Evolutionary conservation across 1,140 invertebrate genomes (phyloP).

Genomic region (Platyura marginata): DNA sequence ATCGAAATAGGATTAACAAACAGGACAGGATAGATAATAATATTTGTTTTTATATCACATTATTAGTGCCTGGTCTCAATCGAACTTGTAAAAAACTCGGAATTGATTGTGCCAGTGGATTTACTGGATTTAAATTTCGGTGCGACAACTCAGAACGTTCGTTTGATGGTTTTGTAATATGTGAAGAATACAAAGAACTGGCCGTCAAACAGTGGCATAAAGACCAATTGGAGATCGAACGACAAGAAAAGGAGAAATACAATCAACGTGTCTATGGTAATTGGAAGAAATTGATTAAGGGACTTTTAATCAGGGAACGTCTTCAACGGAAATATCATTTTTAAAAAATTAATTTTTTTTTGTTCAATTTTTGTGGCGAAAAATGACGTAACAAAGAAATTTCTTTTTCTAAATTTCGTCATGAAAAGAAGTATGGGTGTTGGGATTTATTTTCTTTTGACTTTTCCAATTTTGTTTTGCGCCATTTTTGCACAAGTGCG

Average conservation of each 20-base stretch:
- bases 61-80: constrained; percentile 65
- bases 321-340: constrained; percentile 66
- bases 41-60: constrained; percentile 6
- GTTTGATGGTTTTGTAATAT: constrained; percentile 84
- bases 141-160: constrained; percentile 67
- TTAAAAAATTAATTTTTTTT: no score
- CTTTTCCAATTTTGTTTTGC: no score
- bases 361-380: no score
- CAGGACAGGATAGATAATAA: no score
- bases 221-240: constrained; percentile 53
- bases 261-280: constrained; percentile 71
- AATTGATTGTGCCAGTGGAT: constrained; percentile 88
- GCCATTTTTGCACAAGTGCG: no score
- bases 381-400: no score
- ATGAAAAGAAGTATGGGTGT: no score
- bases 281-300: constrained; percentile 74
- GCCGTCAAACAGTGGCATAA: constrained; percentile 80
- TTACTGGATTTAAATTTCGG: constrained; percentile 88
- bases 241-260: constrained; percentile 51
- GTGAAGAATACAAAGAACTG: constrained; percentile 69
- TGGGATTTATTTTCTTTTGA: no score
- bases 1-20: background rate
- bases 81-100: constrained; percentile 75
- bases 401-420: no score
- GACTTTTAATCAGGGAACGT: constrained; percentile 65